Conservation (phyloP, 2,888 invertebrate species). For the Oscheius sp. region DNA sequence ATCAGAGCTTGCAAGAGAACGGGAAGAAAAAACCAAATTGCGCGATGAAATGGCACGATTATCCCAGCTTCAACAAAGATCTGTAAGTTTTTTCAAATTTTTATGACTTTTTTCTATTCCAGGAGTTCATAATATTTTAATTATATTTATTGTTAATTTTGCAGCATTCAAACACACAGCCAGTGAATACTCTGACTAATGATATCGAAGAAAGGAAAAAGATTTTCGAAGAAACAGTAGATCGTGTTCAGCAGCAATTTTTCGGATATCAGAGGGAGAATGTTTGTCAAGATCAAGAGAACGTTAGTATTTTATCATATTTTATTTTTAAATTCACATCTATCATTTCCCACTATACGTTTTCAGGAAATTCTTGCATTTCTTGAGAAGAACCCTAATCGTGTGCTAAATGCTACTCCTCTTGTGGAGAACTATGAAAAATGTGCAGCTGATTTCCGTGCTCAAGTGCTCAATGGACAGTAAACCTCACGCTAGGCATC, state of each 20-base stretch:
- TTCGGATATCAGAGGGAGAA: slow-evolving; percentile 69
- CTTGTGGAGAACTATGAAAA: slow-evolving; percentile 62
- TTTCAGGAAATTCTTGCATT: slow-evolving; percentile 66
- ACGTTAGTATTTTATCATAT: slow-evolving; percentile 40
- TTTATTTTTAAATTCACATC: background rate
- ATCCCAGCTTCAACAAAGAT: slow-evolving; percentile 62
- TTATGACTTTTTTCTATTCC: background rate
- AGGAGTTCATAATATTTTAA: no score
- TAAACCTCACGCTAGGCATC: slow-evolving; percentile 32
- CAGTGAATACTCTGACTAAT: slow-evolving; percentile 10
- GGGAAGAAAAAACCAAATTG: slow-evolving; percentile 62
- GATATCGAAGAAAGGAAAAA: slow-evolving; percentile 70
- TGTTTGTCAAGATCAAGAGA: slow-evolving; percentile 68
- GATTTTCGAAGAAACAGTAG: slow-evolving; percentile 70
- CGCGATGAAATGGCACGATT: slow-evolving; percentile 65
- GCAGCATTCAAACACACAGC: background rate
- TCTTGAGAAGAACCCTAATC: slow-evolving; percentile 60
- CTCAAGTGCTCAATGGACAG: slow-evolving; percentile 63
- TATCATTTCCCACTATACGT: background rate
- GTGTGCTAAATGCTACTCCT: slow-evolving; percentile 66
- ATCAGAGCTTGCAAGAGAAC: slow-evolving; percentile 62
- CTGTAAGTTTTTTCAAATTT: slow-evolving; percentile 33
- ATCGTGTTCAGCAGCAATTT: slow-evolving; percentile 68
- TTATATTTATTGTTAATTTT: background rate
- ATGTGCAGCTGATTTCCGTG: slow-evolving; percentile 65